Base-by-base conservation (phyloP, 1,140 invertebrate genomes). In the Zaprionus nigranus region DNA sequence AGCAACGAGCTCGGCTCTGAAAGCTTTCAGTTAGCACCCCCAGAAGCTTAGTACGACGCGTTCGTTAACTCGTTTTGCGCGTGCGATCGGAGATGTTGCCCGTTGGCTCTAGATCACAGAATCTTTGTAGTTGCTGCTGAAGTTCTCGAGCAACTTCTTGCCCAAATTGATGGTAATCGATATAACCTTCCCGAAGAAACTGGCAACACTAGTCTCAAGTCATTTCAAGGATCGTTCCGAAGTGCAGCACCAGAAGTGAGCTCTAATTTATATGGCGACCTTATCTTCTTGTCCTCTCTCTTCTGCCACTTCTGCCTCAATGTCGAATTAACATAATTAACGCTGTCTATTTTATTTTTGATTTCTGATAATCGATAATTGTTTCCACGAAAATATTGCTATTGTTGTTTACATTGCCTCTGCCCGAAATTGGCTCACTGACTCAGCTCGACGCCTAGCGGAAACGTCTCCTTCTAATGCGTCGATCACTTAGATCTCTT, bases 21-120 rank as follows among this genome's bases (percentile, higher is more conserved):
- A 79, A 88, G 85, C 81, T 88, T 88, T 88, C 69, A 81, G 78
- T 90, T 90, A 90, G 81, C 85, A 88, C 84, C 65, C 65, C 40
- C 38, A 26, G 46, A 68, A 68, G 64, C 70, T 36, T 66, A 57
- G 60, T 17, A 43, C 58, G 58, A 57, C 57, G 62, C 51, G 69
- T 72, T 62, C 40, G 53, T 58, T 70, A 72, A 77, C 60, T 60
- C 38, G 80, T 71, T 72, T 66, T 11, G 66, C 78, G 61, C 54
- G 65, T 82, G 70, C 67, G 70, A 22, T 69, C 11, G n/a, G 30
- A n/a, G 53, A 26, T 56, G 53, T 11, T 17, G 11, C 20, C 20
- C 17, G 20, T 22, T 22, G 46, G 9, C 46, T 12, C 7, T n/a
- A 22, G 17, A 9, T 24, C 46, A 1, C 40, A 1, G 46, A 22